Evolutionary conservation across 2,113 vertebrate genomes (phyloP).

Genomic region (Indri indri): DNA sequence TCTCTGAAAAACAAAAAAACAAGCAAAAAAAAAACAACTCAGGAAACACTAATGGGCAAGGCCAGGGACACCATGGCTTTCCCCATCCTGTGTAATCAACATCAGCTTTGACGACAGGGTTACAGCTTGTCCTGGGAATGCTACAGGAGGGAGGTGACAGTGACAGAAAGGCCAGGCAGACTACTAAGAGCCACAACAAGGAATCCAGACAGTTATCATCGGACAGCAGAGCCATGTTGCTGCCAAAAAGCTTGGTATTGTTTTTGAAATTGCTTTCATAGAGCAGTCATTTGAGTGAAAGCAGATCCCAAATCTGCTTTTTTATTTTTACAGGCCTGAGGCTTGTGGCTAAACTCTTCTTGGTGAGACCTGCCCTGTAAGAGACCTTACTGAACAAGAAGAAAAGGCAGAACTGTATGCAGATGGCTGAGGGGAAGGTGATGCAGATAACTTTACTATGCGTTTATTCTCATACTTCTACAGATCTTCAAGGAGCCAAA

Average conservation of each 20-base stretch:
- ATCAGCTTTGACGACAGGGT: not conserved
- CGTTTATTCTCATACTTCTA: not conserved
- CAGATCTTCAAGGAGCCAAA: not conserved
- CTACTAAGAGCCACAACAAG: not conserved
- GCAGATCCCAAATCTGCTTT: not conserved
- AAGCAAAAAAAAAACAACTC: not conserved
- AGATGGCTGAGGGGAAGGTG: not conserved
- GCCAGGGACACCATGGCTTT: not conserved
- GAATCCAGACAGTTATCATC: not conserved
- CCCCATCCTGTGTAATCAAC: not conserved
- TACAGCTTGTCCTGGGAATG: not conserved
- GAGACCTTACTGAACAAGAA: not conserved
- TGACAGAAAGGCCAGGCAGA: not conserved
- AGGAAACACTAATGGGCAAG: not conserved
- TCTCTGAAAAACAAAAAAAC: not conserved
- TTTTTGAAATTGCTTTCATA: not conserved
- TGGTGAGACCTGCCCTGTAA: not conserved
- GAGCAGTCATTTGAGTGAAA: slow-evolving; percentile 6
- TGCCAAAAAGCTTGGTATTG: not conserved
- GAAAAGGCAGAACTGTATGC: not conserved
- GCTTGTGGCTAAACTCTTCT: not conserved
- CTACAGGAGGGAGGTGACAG: not conserved
- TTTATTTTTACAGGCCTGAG: not conserved
- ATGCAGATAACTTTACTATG: not conserved
- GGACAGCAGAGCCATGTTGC: not conserved